Evolutionary conservation across 2,113 vertebrate genomes (phyloP), one percentile per base, ranked within the genome.

Genomic region (Elanoides forficatus): DNA sequence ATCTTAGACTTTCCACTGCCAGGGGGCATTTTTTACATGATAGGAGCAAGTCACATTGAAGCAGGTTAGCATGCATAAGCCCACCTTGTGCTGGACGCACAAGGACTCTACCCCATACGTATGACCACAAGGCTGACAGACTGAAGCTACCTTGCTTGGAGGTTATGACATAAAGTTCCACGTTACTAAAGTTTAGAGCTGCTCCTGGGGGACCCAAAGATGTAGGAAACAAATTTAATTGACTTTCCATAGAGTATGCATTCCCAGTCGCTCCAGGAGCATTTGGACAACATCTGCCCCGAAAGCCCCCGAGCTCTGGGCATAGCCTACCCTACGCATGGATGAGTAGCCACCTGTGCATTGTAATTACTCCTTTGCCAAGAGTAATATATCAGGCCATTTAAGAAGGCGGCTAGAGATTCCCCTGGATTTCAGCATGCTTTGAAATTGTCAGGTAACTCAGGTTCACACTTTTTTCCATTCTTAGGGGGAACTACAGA

Each of bases 31-130:
- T 22, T 27, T 23, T 18, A n/a, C 12, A 1, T 6, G 7, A 4
- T 3, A 66, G 79, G 17, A 86, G 3, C 8, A 5, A 36, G 34
- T 19, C 36, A 11, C 4, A 8, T 1, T 18, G 66, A 65, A 32
- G 15, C 48, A 91, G 84, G 43, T 14, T 55, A 84, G 48, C 58
- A 30, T 17, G 10, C 2, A 16, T 15, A 22, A 74, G 17, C 47
- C 30, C 66, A 15, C 29, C 11, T 68, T 4, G 6, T 59, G 38
- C 62, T 66, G 45, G 34, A 62, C 29, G 42, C 0, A 1, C 30
- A 45, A 13, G 34, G 52, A 18, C 42, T 65, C 52, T 27, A 48
- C 32, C n/a, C 26, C 7, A 4, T 2, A 19, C 0, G 0, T 11
- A 53, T 36, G n/a, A 45, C 45, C 5, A 5, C 0, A 2, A 34